A percentile compares a stretch with the other conserved stretches of the same genome.
phyloP scores from a whole-genome alignment of 1,140 invertebrate genomes.

The Drosophila bifasciata region DNA sequence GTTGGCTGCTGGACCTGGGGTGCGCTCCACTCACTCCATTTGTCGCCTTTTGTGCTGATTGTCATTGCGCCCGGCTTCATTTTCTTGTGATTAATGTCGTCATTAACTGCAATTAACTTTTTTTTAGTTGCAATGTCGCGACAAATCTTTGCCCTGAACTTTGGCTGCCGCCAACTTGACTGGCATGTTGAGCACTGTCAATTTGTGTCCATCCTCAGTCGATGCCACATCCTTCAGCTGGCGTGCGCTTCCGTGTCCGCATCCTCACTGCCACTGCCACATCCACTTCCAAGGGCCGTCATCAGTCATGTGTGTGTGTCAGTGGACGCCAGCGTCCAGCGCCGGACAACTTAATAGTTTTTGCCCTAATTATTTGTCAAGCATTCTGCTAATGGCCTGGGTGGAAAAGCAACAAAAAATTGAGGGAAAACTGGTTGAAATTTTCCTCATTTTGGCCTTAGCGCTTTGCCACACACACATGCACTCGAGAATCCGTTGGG shows the following conservation, averaged over 20 bases:
- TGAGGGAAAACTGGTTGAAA: background rate
- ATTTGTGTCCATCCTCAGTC: conserved; percentile 55
- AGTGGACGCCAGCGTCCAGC: conserved; percentile 20
- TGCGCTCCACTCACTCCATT: conserved; percentile 63
- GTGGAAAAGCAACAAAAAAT: conserved; percentile 17
- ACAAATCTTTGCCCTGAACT: conserved; percentile 74
- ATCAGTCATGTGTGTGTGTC: conserved; percentile 61
- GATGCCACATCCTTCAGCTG: background rate
- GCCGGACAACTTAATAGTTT: conserved; percentile 64
- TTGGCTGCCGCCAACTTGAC: conserved; percentile 74
- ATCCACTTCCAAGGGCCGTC: conserved; percentile 58
- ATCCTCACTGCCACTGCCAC: conserved; percentile 22
- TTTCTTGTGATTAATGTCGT: conserved; percentile 83
- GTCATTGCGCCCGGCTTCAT: conserved; percentile 77
- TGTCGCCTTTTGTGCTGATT: conserved; percentile 79
- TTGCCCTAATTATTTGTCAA: conserved; percentile 77
- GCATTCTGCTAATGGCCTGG: conserved; percentile 74
- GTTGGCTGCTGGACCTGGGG: conserved; percentile 36
- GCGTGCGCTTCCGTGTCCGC: background rate
- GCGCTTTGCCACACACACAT: no score
- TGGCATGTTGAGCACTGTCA: conserved; percentile 75
- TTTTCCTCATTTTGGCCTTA: no score
- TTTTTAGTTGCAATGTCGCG: conserved; percentile 66
- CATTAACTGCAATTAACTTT: conserved; percentile 84
- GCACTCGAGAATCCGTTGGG: no score